Base-by-base conservation (phyloP, 2,113 vertebrate species). In the Xyrauchen texanus region DNA sequence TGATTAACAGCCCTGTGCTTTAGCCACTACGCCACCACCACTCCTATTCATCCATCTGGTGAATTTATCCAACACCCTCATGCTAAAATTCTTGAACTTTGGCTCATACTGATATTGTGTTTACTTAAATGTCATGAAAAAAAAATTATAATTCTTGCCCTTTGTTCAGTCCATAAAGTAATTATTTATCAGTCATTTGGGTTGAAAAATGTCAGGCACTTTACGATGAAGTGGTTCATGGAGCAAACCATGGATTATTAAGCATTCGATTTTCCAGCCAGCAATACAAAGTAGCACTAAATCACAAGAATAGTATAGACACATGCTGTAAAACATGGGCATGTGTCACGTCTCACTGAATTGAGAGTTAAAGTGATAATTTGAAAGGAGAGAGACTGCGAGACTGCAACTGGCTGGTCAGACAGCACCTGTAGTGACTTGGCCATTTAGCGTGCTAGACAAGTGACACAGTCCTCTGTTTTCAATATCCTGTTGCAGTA, bases 161-260 rank as follows among this genome's bases (percentile, higher is more conserved):
- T 5, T 58, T 66, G 12, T 70, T 79, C 61, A 65, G 60, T 72
- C 52, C 64, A 72, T 72, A 44, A 72, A 79, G 68, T 72, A 47
- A 79, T 72, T 57, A 79, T 79, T 79, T 58, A 79, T 79, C 52
- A 72, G 78, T 47, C 61, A 42, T 79, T 72, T 21, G 52, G 51
- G 68, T n/a, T 79, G 52, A 79, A 53, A 79, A 79, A 66, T 79
- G 78, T 72, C 62, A 64, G 34, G 51, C 42, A 21, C 68, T 70
- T 79, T 16, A 57, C 21, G 65, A 46, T 62, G 62, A 79, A 73
- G 53, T 73, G 46, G 78, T 79, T 73, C 78, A 79, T 13, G 71
- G 78, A 73, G 78, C 60, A 72, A 66, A 63, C 49, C 15, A 5
- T 79, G 68, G 72, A 79, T 79, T 79, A 79, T 79, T 79, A 44